These are phyloP conservation scores for Plodia interpunctella DNA, from an alignment of 1,140 invertebrate genomes.

Conservation along the genomic window DNA sequence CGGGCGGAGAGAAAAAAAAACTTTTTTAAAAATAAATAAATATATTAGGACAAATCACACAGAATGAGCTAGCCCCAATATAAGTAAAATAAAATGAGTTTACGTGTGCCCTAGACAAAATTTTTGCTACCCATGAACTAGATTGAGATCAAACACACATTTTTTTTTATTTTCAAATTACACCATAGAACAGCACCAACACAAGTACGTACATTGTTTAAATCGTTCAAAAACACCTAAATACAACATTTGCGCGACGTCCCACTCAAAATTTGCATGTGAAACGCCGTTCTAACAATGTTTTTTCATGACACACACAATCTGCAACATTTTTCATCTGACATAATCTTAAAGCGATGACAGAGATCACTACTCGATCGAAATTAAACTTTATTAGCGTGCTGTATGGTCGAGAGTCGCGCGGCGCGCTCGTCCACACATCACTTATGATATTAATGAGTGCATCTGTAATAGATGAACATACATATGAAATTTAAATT, in stretches of 20 bases:
- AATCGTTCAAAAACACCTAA: slow-evolving; percentile 23
- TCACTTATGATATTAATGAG: slow-evolving; percentile 76
- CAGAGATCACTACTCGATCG: slow-evolving; percentile 23
- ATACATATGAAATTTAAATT: slow-evolving; percentile 77
- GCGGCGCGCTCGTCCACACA: slow-evolving; percentile 40
- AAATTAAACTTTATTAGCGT: slow-evolving; percentile 19
- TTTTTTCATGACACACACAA: slow-evolving; percentile 72
- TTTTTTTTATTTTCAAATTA: too few relatives aligned
- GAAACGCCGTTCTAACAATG: slow-evolving; percentile 68
- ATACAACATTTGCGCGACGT: slow-evolving; percentile 27
- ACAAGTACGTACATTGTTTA: too few relatives aligned
- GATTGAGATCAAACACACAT: too few relatives aligned
- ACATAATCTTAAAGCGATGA: slow-evolving; percentile 59
- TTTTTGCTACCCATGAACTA: too few relatives aligned
- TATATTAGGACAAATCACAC: too few relatives aligned
- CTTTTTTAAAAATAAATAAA: too few relatives aligned
- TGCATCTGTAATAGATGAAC: slow-evolving; percentile 75
- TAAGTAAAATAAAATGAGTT: too few relatives aligned
- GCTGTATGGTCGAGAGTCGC: slow-evolving; percentile 44
- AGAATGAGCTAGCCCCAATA: too few relatives aligned
- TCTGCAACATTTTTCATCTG: slow-evolving; percentile 71
- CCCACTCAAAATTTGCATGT: slow-evolving; percentile 63
- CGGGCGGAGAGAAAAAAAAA: too few relatives aligned
- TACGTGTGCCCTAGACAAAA: too few relatives aligned
- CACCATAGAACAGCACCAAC: too few relatives aligned